Evolutionary conservation across 2,797 vertebrate genomes (phyloP), one percentile per base, ranked within the genome.

Genomic region (Takifugu ocellatus): DNA sequence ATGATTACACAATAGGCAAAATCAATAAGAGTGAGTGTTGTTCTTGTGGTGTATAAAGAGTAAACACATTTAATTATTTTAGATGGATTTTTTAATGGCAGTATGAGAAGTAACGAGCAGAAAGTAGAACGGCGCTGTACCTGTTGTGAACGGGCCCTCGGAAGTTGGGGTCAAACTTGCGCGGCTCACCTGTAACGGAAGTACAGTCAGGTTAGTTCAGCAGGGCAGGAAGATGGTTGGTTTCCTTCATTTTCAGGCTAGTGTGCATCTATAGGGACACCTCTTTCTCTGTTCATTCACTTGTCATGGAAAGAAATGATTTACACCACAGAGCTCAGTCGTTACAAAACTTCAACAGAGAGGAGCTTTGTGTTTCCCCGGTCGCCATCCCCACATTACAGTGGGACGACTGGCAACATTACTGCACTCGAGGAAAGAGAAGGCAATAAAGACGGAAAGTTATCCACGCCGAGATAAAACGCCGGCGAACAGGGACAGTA

Each of bases 131-230:
- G 2, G 16, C 33, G 39, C 8, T 46, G 6, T 96, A 98, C 96
- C 96, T 95, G 76, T 92, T 92, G 49, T 89, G 90, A 83, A 94
- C 82, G 53, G 96, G 96, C 56, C 96, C 95, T 88, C 89, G 93
- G 93, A 98, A 98, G 74, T 92, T 89, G 0, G 94, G 93, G 75
- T 98, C 95, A 89, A 94, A 95, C 84, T 89, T 92, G 80, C 90
- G 93, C 52, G 94, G 90, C 75, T 94, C 90, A 93, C 94, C 96
- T 98, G 88, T 44, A 92, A 93, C 66, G 86, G 75, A 92, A 78
- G 17, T n/a, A 74, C 36, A 7, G 6, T 33, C 7, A 53, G 6
- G 49, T 72, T 58, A 73, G 43, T 9, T 33, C 2, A 54, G 17
- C 12, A 39, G 21, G 1, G 47, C 57, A 58, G 7, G 12, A 36